Evolutionary conservation across 2,888 invertebrate species (phyloP).

Genomic region (Pasiphila rectangulata): DNA sequence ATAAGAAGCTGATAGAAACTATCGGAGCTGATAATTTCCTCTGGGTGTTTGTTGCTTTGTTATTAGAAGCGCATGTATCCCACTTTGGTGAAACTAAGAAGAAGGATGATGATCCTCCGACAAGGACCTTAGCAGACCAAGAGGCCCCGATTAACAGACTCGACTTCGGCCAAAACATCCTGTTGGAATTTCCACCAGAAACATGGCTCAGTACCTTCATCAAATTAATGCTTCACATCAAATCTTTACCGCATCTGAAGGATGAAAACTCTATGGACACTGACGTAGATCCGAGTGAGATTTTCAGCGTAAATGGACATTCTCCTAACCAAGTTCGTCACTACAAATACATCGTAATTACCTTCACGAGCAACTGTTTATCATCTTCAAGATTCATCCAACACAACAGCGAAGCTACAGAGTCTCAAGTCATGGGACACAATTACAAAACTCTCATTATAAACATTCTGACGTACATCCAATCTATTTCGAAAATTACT

Average conservation of each 20-base stretch:
- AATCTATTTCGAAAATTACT: slow-evolving; percentile 82
- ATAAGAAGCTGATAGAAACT: slow-evolving; percentile 88
- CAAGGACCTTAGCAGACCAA: slow-evolving; percentile 58
- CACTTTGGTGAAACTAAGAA: slow-evolving; percentile 76
- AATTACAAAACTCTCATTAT: slow-evolving; percentile 86
- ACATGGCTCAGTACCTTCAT: slow-evolving; percentile 83
- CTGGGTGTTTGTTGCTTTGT: slow-evolving; percentile 85
- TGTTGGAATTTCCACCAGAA: slow-evolving; percentile 84
- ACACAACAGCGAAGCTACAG: slow-evolving; percentile 79
- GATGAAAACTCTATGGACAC: slow-evolving; percentile 72
- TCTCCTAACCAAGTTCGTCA: slow-evolving; percentile 89
- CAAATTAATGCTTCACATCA: slow-evolving; percentile 84
- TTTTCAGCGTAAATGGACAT: slow-evolving; percentile 84
- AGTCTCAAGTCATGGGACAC: slow-evolving; percentile 77
- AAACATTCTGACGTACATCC: slow-evolving; percentile 84
- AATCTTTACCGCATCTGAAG: slow-evolving; percentile 84
- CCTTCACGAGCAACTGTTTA: slow-evolving; percentile 86
- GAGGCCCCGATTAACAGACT: slow-evolving; percentile 80
- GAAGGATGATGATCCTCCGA: slow-evolving; percentile 51
- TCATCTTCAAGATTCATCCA: slow-evolving; percentile 85
- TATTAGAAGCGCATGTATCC: slow-evolving; percentile 86
- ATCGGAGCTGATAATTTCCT: slow-evolving; percentile 84
- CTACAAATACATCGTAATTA: slow-evolving; percentile 89
- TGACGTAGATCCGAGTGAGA: slow-evolving; percentile 63
- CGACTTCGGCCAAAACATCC: slow-evolving; percentile 85